These are phyloP conservation scores for Fukomys damarensis DNA, from an alignment of 2,113 vertebrate species.

Conservation along the genomic window DNA sequence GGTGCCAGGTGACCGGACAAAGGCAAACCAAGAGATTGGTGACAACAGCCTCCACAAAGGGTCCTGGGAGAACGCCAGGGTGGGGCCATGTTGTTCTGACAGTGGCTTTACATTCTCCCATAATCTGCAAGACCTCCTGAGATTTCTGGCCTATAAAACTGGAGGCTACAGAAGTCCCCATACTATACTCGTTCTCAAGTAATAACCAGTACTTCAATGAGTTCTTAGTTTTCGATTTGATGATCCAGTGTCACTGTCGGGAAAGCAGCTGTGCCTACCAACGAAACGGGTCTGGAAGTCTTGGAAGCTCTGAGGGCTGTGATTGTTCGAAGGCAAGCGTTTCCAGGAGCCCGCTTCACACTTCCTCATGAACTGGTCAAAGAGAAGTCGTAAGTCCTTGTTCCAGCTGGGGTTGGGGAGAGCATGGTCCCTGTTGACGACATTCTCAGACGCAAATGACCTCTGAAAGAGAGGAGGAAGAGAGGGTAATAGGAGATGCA, in stretches of 20 bases:
- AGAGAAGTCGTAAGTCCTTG: constrained; percentile 86
- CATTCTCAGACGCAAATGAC: constrained; percentile 42
- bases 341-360: constrained; percentile 84
- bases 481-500: not conserved
- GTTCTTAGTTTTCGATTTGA: constrained; percentile 6
- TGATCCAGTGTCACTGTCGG: not conserved
- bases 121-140: not conserved
- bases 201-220: not conserved
- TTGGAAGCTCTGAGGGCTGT: accelerated
- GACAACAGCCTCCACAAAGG: not conserved
- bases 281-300: not conserved
- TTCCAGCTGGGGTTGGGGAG: constrained; percentile 91
- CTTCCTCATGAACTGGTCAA: constrained; percentile 86
- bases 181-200: not conserved
- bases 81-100: not conserved
- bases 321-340: constrained; percentile 41
- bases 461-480: constrained; percentile 57
- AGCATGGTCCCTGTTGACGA: constrained; percentile 81
- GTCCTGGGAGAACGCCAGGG: not conserved
- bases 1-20: not conserved
- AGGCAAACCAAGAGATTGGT: not conserved
- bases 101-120: not conserved
- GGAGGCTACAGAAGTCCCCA: not conserved
- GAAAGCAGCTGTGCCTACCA: constrained; percentile 54
- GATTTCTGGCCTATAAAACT: constrained; percentile 34